Evolutionary conservation across 2,888 invertebrate species (phyloP), one percentile per base, ranked within the genome.

Genomic region (Nephrocerus scutellatus): DNA sequence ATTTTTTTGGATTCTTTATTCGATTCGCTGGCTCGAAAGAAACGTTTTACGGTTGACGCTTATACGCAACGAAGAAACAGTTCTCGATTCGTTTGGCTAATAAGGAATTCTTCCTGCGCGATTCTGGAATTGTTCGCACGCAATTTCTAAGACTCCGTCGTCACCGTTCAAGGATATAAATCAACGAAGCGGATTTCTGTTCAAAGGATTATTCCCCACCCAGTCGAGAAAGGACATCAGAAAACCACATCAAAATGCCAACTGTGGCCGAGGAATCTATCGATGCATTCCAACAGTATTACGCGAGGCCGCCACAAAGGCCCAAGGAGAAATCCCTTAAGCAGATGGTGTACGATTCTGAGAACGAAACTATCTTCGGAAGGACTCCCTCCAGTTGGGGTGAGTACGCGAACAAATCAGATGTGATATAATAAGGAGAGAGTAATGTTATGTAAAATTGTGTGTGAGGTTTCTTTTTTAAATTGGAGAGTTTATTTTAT

Each of bases 331-430:
- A 82, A 59, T 74, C 74, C 47, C 57, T 79, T 37, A 75, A 76
- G 60, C 68, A 76, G 51, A 86, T 84, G 70, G 58, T 90, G 29
- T 88, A 82, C 76, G 82, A 91, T 67, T 73, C 79, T 0, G 80
- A 84, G 57, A 80, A 79, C 6, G 77, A 73, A 54, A 75, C 78
- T 61, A 74, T 88, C 60, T 79, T 83, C 41, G 90, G 90, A 37
- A 74, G 90, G 54, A 85, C 83, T 6, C 80, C 74, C 13, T 70
- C 77, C 8, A 86, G 85, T 66, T 91, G 90, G 90, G 80, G 88
- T 89, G 68, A 84, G 86, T 80, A 10, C 3, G 10, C 23, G 8
- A 8, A 9, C 23, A 8, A n/a, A n/a, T n/a, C n/a, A n/a, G n/a
- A n/a, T n/a, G n/a, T n/a, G n/a, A n/a, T n/a, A n/a, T n/a, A n/a